Evolutionary conservation across 2,113 vertebrate genomes (phyloP).

Genomic region (Uropsilus gracilis): DNA sequence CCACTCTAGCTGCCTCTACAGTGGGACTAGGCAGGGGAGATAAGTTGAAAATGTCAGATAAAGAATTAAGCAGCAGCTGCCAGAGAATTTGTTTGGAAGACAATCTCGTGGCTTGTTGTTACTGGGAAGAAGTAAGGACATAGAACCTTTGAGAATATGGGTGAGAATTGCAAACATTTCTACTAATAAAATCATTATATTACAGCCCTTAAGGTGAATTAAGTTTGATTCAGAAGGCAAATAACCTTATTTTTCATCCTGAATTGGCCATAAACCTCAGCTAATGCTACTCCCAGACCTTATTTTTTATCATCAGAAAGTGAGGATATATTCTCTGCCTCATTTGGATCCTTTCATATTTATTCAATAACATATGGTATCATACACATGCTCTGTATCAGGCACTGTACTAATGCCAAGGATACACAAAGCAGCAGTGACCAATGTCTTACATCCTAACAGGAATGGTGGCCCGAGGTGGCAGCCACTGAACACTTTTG

Average conservation of each 20-base stretch:
- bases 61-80: background rate
- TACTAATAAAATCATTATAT: conserved; percentile 43
- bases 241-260: conserved; percentile 20
- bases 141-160: background rate
- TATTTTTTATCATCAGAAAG: background rate
- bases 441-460: no score
- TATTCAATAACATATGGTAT: background rate
- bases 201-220: background rate
- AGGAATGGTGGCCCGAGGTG: no score
- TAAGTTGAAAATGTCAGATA: background rate
- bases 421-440: background rate
- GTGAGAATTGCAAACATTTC: background rate
- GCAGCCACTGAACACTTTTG: background rate
- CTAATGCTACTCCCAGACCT: background rate
- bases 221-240: conserved; percentile 33
- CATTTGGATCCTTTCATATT: background rate
- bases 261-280: conserved; percentile 22
- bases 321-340: conserved; percentile 17
- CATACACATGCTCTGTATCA: background rate
- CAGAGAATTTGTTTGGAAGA: background rate
- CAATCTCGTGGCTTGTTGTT: background rate
- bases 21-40: background rate
- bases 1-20: background rate
- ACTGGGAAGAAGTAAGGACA: background rate
- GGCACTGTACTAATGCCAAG: background rate